A percentile compares a stretch with the other conserved stretches of the same genome.
These are phyloP conservation scores for Lutjanus erythropterus DNA, from an alignment of 2,113 vertebrate species.

Conservation along the genomic window DNA sequence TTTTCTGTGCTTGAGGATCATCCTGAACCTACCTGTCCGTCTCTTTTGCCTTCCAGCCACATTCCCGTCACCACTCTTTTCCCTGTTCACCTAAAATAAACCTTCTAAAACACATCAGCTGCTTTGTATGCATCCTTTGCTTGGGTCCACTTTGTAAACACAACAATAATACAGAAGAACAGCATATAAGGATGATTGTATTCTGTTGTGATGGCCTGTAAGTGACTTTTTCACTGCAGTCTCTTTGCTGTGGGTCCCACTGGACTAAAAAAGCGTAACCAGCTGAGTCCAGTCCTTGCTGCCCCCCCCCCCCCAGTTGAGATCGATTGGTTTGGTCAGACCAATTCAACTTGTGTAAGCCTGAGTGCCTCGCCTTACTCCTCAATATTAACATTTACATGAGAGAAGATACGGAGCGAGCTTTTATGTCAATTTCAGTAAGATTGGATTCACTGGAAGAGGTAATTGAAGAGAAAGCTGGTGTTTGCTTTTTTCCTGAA, in stretches of 20 bases:
- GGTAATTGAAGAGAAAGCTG: slow-evolving; percentile 39
- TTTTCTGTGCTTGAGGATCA: no score
- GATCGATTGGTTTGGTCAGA: slow-evolving; percentile 42
- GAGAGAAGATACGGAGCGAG: slow-evolving; percentile 16
- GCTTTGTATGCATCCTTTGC: no score
- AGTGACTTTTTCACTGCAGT: neutral
- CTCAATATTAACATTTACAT: slow-evolving; percentile 57
- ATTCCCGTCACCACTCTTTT: no score
- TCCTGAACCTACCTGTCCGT: no score
- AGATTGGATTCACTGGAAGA: slow-evolving; percentile 29
- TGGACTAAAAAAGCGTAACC: slow-evolving; percentile 1
- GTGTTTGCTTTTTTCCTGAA: slow-evolving; percentile 3
- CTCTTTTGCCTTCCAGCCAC: no score
- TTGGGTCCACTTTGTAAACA: no score
- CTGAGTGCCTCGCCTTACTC: slow-evolving; percentile 26
- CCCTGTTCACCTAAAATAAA: no score
- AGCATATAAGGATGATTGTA: neutral
- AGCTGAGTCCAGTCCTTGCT: slow-evolving; percentile 23
- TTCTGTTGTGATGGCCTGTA: neutral
- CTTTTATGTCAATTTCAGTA: slow-evolving; percentile 52
- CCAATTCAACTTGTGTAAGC: slow-evolving; percentile 1
- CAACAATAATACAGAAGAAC: neutral
- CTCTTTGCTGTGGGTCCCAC: slow-evolving; percentile 8
- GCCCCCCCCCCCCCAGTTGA: neutral
- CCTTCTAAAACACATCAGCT: no score